These are phyloP conservation scores for Telenomus remus DNA, from an alignment of 1,140 invertebrate species.

Conservation along the genomic window DNA sequence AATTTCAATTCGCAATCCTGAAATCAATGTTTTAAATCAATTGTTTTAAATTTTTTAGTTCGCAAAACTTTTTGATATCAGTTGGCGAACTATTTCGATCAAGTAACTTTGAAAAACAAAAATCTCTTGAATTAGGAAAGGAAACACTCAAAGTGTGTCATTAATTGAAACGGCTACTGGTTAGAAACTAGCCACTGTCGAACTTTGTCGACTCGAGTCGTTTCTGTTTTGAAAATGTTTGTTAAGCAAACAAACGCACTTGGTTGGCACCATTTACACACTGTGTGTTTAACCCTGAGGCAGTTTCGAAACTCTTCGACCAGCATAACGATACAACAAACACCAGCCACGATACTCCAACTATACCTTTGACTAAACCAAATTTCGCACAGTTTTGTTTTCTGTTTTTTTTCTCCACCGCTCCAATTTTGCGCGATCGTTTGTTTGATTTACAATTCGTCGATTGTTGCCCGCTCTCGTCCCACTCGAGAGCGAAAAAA, in stretches of 20 bases:
- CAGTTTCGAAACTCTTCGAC: slow-evolving; percentile 10
- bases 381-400: too few relatives aligned
- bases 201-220: neutral
- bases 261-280: slow-evolving; percentile 28
- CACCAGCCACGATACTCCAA: slow-evolving; percentile 7
- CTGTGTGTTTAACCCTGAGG: slow-evolving; percentile 25
- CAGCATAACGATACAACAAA: slow-evolving; percentile 14
- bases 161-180: too few relatives aligned
- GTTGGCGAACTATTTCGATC: too few relatives aligned
- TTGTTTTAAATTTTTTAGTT: too few relatives aligned
- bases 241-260: slow-evolving; percentile 42
- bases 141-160: too few relatives aligned
- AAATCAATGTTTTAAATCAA: too few relatives aligned
- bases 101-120: too few relatives aligned
- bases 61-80: too few relatives aligned
- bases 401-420: too few relatives aligned
- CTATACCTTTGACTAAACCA: slow-evolving; percentile 1
- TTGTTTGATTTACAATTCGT: neutral
- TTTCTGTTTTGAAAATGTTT: slow-evolving; percentile 35
- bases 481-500: slow-evolving; percentile 1
- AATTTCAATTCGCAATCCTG: too few relatives aligned
- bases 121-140: too few relatives aligned
- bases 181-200: too few relatives aligned
- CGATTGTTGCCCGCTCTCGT: neutral
- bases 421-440: neutral